A percentile compares a stretch with the other conserved stretches of the same genome.
These are phyloP conservation scores for Colostygia pectinataria DNA, from an alignment of 2,888 invertebrate genomes.

Conservation along the genomic window DNA sequence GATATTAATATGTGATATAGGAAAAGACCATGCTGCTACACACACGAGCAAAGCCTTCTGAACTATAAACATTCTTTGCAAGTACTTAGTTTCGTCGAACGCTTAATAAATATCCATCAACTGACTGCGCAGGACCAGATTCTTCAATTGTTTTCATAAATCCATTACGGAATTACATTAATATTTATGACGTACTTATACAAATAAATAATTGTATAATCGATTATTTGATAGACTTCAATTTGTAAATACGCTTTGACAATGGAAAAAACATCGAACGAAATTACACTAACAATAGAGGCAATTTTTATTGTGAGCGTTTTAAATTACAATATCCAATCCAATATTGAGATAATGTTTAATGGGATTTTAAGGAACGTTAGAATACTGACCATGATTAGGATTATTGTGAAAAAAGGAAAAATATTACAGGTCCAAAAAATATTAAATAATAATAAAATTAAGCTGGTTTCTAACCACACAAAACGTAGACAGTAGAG, in stretches of 20 bases:
- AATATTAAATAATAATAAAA: too few relatives aligned
- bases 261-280: conserved; percentile 11
- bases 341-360: conserved; percentile 1
- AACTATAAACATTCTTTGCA: conserved; percentile 1
- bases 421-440: too few relatives aligned
- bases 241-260: conserved; percentile 11
- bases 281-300: conserved; percentile 11
- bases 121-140: conserved; percentile 33
- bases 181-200: conserved; percentile 44
- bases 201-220: conserved; percentile 34
- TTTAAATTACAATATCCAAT: conserved; percentile 6
- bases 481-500: too few relatives aligned
- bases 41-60: too few relatives aligned
- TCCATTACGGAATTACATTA: conserved; percentile 34
- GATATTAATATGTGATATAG: too few relatives aligned
- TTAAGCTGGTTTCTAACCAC: too few relatives aligned
- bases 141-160: conserved; percentile 40
- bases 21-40: too few relatives aligned
- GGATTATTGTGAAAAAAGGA: too few relatives aligned
- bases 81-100: conserved; percentile 18
- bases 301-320: neutral
- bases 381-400: too few relatives aligned
- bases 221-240: conserved; percentile 31
- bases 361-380: neutral
- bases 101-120: conserved; percentile 44